Evolutionary conservation across 2,113 vertebrate species (phyloP).

Genomic region (Pluvialis apricaria): DNA sequence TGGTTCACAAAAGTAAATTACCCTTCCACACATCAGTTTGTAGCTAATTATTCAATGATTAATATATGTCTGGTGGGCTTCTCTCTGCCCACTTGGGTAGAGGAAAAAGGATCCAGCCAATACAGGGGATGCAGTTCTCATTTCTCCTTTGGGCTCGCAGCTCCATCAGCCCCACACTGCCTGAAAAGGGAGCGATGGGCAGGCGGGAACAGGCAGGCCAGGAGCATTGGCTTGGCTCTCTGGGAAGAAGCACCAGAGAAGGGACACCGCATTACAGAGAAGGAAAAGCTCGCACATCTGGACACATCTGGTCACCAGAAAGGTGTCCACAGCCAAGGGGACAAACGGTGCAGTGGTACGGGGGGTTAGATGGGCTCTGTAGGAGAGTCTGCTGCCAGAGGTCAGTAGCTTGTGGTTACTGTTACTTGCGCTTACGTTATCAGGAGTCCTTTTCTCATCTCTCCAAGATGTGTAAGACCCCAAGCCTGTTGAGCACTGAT

Average conservation of each 20-base stretch:
- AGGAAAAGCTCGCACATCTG: background rate
- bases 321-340: background rate
- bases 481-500: background rate
- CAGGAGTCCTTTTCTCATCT: background rate
- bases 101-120: background rate
- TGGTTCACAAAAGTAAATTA: background rate
- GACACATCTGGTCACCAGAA: background rate
- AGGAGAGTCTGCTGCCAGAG: background rate
- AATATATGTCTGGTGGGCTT: background rate
- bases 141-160: background rate
- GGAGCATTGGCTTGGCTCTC: background rate
- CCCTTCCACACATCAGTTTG: background rate
- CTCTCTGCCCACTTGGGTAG: background rate
- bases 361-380: background rate
- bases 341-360: background rate
- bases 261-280: background rate
- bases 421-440: background rate
- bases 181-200: background rate
- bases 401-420: background rate
- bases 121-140: background rate
- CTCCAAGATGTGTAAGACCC: background rate
- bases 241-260: background rate
- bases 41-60: background rate
- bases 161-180: background rate
- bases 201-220: background rate